A percentile compares a stretch with the other conserved stretches of the same genome.
Evolutionary conservation across 2,113 vertebrate species (phyloP).

Genomic region (Pimephales promelas): DNA sequence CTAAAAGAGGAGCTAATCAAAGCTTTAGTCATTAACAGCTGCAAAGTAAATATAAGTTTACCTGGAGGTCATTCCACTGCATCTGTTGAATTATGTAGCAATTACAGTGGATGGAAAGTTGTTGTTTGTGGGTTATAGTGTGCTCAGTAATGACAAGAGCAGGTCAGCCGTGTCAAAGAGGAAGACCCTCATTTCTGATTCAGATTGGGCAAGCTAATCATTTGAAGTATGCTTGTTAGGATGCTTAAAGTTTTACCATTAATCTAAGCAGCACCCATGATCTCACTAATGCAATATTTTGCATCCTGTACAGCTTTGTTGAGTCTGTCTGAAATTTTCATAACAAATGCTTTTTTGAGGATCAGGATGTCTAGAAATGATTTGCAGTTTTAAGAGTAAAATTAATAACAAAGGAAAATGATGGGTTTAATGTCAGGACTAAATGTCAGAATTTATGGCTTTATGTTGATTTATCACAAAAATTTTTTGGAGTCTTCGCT

Average conservation of each 20-base stretch:
- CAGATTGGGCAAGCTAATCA: constrained; percentile 40
- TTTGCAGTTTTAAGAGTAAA: neutral
- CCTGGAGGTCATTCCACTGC: constrained; percentile 77
- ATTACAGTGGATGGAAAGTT: constrained; percentile 74
- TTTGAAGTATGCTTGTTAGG: constrained; percentile 50
- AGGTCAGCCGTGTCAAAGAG: constrained; percentile 46
- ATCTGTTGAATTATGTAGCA: constrained; percentile 77
- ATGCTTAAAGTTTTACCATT: constrained; percentile 31
- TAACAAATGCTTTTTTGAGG: neutral
- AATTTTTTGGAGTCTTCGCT: neutral
- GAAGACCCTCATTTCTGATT: constrained; percentile 33
- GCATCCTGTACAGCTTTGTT: constrained; percentile 3
- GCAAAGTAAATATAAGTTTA: constrained; percentile 82
- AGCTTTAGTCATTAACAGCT: constrained; percentile 79
- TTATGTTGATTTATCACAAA: neutral
- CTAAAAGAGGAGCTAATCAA: constrained; percentile 76
- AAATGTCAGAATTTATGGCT: neutral
- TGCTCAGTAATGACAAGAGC: constrained; percentile 51
- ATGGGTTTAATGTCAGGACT: neutral
- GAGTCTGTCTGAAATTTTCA: neutral
- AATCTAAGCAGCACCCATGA: neutral
- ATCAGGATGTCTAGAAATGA: neutral
- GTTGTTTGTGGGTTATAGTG: constrained; percentile 54
- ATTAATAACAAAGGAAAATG: neutral
- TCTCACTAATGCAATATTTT: neutral